phyloP scores from a whole-genome alignment of 2,797 vertebrate species.

The Eulemur mongoz region DNA sequence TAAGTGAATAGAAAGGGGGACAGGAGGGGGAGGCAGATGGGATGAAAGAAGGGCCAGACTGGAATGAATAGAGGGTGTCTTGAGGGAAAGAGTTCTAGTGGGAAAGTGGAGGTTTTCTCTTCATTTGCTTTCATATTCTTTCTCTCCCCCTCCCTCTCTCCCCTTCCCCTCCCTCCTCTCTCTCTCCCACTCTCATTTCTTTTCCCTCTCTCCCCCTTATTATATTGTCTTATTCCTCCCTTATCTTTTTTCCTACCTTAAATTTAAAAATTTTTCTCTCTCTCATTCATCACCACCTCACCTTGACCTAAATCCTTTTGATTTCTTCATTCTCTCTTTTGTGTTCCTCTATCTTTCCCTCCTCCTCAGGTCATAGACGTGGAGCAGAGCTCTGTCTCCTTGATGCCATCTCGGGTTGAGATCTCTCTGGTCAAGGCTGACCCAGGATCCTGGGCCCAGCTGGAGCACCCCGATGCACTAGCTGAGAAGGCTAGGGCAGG shows the following conservation, averaged over 20 bases:
- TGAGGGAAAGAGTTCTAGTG: conserved; percentile 32
- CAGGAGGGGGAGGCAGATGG: background rate
- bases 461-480: conserved; percentile 88
- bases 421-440: conserved; percentile 91
- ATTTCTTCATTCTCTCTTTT: conserved; percentile 46
- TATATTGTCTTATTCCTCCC: background rate
- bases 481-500: conserved; percentile 43
- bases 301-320: background rate
- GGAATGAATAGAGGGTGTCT: conserved; percentile 21
- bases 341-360: conserved; percentile 55
- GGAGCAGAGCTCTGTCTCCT: conserved; percentile 89
- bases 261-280: background rate
- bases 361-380: conserved; percentile 88
- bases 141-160: background rate
- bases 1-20: conserved; percentile 82
- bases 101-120: conserved; percentile 33
- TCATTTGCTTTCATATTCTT: conserved; percentile 58
- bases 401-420: conserved; percentile 95
- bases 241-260: background rate
- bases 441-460: conserved; percentile 91
- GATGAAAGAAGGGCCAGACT: background rate
- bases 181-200: background rate
- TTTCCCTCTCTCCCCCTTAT: background rate
- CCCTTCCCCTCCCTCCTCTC: background rate
- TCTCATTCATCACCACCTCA: background rate